Base-by-base conservation (phyloP, 2,113 vertebrate genomes). In the Oostethus manadensis region DNA sequence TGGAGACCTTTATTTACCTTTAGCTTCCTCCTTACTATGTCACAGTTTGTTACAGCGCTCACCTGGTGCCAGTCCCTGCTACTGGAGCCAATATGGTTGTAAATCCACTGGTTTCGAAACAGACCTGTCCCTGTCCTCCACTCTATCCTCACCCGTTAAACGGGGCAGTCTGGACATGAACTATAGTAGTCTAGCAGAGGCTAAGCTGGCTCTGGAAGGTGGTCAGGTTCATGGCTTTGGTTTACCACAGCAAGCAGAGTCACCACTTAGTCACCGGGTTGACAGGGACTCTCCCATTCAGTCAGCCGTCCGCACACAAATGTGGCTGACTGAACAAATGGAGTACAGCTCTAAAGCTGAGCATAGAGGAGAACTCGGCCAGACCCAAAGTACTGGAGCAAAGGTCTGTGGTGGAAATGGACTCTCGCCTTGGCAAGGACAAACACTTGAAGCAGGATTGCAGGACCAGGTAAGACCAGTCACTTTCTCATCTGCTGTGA, bases 311-410 rank as follows among this genome's bases (percentile, higher is more conserved):
- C 89, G 93, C 68, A 98, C 94, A 21, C 93, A 97, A 61, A 94
- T 95, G 94, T 98, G 95, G 95, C 92, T 98, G 58, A 94, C 92
- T 0, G 94, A 97, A 54, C 96, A 97, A 87, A 77, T 97, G 88
- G 94, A 94, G 74, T 88, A 91, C 71, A 74, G 86, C 78, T 87
- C 66, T 22, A 68, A 44, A 53, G 47, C 10, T 10, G 69, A 80
- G 21, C 20, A 2, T 1, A 67, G 62, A 9, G 44, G 21, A 5
- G 59, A 68, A 26, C 50, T 35, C 1, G 38, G 47, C 51, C 65
- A 60, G 0, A 46, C 16, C 2, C 16, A 20, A 3, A 21, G 22
- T 3, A 18, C 54, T 23, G 62, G 49, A 47, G 23, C 23, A 35
- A 68, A 74, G 26, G 57, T 38, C 22, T 57, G 15, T 6, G 38